A percentile compares a stretch with the other conserved stretches of the same genome.
Evolutionary conservation across 2,113 vertebrate genomes (phyloP).

Genomic region (Psilopsiagon aurifrons): DNA sequence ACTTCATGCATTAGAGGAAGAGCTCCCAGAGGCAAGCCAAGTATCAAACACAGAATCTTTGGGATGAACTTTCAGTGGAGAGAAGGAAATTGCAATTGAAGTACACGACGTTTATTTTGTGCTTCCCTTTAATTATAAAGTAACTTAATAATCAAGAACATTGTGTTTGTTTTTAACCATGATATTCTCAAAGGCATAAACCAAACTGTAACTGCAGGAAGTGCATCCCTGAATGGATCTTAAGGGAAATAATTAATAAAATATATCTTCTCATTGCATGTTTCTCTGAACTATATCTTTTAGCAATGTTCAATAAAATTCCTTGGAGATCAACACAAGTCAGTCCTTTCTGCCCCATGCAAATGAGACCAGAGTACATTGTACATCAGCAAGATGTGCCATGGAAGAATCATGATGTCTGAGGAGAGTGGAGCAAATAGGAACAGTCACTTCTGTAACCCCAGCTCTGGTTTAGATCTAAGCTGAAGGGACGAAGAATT

Average conservation of each 20-base stretch:
- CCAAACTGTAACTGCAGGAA: background rate
- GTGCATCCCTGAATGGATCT: background rate
- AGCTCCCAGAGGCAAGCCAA: background rate
- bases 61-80: background rate
- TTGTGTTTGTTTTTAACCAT: background rate
- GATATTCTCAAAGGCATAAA: background rate
- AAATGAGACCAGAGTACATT: background rate
- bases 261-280: background rate
- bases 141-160: background rate
- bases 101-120: background rate
- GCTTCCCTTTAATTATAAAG: background rate
- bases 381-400: fast-evolving
- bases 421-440: background rate
- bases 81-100: background rate
- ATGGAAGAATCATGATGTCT: background rate
- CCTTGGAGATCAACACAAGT: background rate
- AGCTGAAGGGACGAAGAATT: background rate
- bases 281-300: background rate
- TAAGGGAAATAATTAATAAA: slow-evolving; percentile 3
- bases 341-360: background rate
- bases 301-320: background rate
- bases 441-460: background rate
- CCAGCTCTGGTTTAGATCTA: background rate
- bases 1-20: background rate
- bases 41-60: background rate